Evolutionary conservation across 2,113 vertebrate species (phyloP), one percentile per base, ranked within the genome.

Genomic region (Thunnus maccoyii): DNA sequence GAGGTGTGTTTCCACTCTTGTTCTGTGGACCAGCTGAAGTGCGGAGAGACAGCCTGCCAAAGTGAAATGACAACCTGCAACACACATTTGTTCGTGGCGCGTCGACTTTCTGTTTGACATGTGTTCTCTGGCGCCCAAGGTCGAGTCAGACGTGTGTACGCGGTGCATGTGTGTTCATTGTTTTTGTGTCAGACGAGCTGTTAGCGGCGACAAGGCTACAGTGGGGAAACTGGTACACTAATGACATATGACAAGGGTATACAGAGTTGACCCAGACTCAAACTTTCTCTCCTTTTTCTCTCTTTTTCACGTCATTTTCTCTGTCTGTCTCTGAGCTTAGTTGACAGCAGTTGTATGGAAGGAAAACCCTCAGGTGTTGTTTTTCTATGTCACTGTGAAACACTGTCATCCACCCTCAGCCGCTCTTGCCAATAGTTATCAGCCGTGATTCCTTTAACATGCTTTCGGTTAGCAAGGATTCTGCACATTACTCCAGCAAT

Each of bases 161-260:
- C 22, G 41, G 17, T 63, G 58, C 55, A 46, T 72, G 77, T 75
- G 67, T 54, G 44, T 36, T 52, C 73, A 61, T 80, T 73, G 84
- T 83, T 79, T 74, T 76, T 84, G 66, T 83, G 86, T 91, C 83
- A 86, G 85, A 81, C 11, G 17, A 78, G 82, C 73, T 83, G 86
- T 90, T 86, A 48, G 69, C 55, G 64, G 85, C 69, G 52, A 85
- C 87, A 32, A 80, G 79, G 83, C 88, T 78, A 84, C 72, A 74
- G 79, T 72, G 77, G 65, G 84, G 50, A 83, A 85, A 80, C 51
- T 14, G 51, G 76, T 82, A 82, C 83, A 1, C 82, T 93, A 91
- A 94, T 54, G 76, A 75, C 83, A 88, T 88, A 72, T 93, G 92
- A 93, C 91, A 92, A 90, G 91, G 91, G 80, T 86, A 80, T 3